A percentile compares a stretch with the other conserved stretches of the same genome.
Evolutionary conservation across 2,113 vertebrate genomes (phyloP).

Genomic region (Murina feae): DNA sequence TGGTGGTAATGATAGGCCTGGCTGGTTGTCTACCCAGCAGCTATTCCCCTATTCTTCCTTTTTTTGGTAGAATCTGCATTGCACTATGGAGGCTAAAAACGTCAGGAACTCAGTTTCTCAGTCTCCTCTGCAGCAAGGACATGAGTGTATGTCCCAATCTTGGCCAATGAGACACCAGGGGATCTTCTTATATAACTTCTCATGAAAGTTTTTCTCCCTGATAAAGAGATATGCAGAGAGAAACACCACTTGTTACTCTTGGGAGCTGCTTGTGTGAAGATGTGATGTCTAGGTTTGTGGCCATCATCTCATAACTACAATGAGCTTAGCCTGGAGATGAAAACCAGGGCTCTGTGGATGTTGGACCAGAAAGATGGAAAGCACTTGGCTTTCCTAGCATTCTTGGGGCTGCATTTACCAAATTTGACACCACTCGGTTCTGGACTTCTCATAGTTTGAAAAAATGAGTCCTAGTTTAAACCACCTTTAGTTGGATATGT

Average conservation of each 20-base stretch:
- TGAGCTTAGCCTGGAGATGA: not conserved
- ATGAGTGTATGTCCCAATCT: not conserved
- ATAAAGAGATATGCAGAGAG: not conserved
- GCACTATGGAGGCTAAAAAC: not conserved
- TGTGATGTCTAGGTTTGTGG: not conserved
- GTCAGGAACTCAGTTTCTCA: not conserved
- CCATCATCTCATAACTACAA: not conserved
- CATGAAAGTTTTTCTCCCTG: not conserved
- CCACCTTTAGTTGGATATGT: not conserved
- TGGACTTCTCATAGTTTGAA: not conserved
- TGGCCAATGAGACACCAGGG: not conserved
- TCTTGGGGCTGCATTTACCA: not conserved
- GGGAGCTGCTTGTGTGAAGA: not conserved
- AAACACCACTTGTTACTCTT: not conserved
- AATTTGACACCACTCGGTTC: not conserved
- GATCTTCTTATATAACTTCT: not conserved
- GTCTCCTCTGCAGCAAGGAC: not conserved
- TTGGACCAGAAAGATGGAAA: not conserved
- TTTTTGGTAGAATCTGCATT: not conserved
- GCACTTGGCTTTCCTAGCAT: not conserved
- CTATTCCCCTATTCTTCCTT: not conserved
- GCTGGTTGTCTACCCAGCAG: not conserved
- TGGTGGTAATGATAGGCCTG: not conserved
- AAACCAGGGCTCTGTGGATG: not conserved
- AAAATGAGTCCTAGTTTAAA: not conserved